Evolutionary conservation across 2,113 vertebrate species (phyloP).

Genomic region (Octodon degus): DNA sequence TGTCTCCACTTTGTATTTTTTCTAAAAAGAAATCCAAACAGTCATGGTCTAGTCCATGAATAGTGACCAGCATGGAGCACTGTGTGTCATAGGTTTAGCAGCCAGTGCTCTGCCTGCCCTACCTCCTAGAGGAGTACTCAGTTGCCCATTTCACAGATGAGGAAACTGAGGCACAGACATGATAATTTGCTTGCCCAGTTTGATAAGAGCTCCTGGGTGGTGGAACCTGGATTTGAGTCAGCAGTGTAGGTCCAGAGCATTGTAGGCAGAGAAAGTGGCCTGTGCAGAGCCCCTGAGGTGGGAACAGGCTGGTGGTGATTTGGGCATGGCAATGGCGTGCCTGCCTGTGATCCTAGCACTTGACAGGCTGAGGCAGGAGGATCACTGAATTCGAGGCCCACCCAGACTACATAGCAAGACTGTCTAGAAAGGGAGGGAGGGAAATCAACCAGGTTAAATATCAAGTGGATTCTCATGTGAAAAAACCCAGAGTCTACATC

Average conservation of each 20-base stretch:
- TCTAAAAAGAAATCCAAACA: slow-evolving; percentile 81
- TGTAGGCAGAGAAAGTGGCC: neutral
- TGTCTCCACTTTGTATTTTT: slow-evolving; percentile 88
- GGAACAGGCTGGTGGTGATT: neutral
- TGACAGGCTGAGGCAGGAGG: neutral
- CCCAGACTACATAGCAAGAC: neutral
- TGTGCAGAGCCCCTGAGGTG: slow-evolving; percentile 4
- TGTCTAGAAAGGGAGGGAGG: neutral
- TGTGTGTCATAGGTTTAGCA: rapidly evolving
- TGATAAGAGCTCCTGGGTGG: neutral
- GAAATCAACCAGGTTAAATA: neutral
- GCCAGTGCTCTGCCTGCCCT: rapidly evolving
- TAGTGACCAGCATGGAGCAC: rapidly evolving
- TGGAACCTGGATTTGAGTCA: neutral
- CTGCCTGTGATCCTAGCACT: neutral
- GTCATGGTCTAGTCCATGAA: neutral
- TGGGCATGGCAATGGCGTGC: too few species aligned
- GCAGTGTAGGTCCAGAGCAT: neutral
- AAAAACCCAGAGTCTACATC: neutral
- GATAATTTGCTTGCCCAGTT: neutral
- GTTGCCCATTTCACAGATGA: too few species aligned
- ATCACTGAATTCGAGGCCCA: neutral
- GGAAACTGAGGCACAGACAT: neutral
- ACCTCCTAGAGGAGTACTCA: neutral
- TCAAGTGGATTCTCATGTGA: neutral